Evolutionary conservation across 2,888 invertebrate genomes (phyloP).

Genomic region (Trissolcus japonicus): DNA sequence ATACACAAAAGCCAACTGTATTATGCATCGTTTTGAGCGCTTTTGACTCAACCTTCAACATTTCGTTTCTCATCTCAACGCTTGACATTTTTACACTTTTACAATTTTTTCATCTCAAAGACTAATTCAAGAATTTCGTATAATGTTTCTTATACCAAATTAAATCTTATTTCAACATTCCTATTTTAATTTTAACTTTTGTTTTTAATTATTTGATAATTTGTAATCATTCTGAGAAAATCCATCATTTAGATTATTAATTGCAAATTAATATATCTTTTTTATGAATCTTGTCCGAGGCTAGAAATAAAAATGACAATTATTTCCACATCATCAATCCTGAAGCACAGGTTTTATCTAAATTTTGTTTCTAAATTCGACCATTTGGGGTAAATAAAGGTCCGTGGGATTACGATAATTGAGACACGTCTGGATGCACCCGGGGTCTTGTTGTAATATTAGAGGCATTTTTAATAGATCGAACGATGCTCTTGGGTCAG

Average conservation of each 20-base stretch:
- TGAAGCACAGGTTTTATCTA: too few species aligned
- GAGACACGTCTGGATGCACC: slow-evolving; percentile 16
- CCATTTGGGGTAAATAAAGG: slow-evolving; percentile 1
- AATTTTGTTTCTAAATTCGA: slow-evolving; percentile 10
- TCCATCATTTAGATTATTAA: neutral
- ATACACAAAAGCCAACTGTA: slow-evolving; percentile 25
- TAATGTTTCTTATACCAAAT: neutral
- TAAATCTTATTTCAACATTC: neutral
- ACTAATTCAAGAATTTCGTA: neutral
- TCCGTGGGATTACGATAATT: slow-evolving; percentile 33
- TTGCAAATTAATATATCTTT: neutral
- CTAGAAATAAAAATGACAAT: neutral
- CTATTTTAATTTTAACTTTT: neutral
- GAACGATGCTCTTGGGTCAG: slow-evolving; percentile 53
- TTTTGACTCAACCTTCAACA: slow-evolving; percentile 27
- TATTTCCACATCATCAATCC: slow-evolving; percentile 12
- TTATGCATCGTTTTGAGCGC: slow-evolving; percentile 17
- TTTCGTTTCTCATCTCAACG: slow-evolving; percentile 9
- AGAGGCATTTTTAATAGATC: slow-evolving; percentile 49
- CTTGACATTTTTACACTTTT: slow-evolving; percentile 12
- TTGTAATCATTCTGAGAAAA: too few species aligned
- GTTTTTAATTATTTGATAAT: neutral
- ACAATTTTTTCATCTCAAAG: neutral
- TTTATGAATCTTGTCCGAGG: neutral
- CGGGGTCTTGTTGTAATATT: slow-evolving; percentile 41